Base-by-base conservation (phyloP, 1,140 invertebrate species). In the Nasonia vitripennis region DNA sequence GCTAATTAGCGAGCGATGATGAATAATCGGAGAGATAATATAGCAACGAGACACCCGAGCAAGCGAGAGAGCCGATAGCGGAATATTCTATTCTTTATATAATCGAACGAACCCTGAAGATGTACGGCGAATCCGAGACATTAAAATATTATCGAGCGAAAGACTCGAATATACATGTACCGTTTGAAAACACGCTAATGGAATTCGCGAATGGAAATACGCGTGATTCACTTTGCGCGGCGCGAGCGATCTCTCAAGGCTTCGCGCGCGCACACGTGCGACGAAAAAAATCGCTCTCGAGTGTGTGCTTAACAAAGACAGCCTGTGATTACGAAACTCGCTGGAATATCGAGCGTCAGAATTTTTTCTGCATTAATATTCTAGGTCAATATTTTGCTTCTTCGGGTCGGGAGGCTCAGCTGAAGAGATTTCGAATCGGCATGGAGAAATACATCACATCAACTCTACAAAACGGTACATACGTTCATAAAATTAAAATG, bases 141-240 rank as follows among this genome's bases (percentile, higher is more conserved):
- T 34, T 34, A 20, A 73, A 75, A 75, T 75, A 75, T 75, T 75
- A 75, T 75, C 74, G 41, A 75, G 41, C 74, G 74, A 11, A 31
- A 9, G 74, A 17, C 55, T 62, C 2, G 74, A 34, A 62, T 78
- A 62, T 78, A 27, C 27, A 31, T 68, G 34, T 37, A 78, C 9
- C 23, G 48, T 83, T 83, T 70, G 37, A 78, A 67, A 83, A 41
- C 51, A 67, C 2, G 34, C 23, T n/a, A 62, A 67, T 77, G 20
- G 45, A 81, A 27, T 82, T 82, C 71, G 34, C 51, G 51, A 62
- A 75, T 75, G 17, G 17, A 75, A 81, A n/a, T 62, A 34, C 68
- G 68, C 45, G n/a, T 81, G 80, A 81, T 81, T 81, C 80, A 81
- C 51, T 71, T 62, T 62, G 23, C 12, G 41, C 27, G 14, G 55